Evolutionary conservation across 2,113 vertebrate species (phyloP), one percentile per base, ranked within the genome.

Genomic region (Rhabdomys dilectus): DNA sequence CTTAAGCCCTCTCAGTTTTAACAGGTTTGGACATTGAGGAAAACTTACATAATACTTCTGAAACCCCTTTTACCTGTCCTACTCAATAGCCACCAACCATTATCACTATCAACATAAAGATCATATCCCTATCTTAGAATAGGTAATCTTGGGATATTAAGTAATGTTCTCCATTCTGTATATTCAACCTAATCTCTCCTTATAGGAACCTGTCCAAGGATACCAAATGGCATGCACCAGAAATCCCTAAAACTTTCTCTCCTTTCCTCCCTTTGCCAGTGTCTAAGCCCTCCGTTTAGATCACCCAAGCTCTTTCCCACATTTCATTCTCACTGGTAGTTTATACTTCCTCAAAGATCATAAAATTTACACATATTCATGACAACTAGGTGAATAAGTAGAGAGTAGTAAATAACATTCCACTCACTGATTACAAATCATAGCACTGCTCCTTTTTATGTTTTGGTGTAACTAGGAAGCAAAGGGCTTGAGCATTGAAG

Each of bases 31-130:
- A 81, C 36, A 86, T 21, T 56, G 10, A 94, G 26, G 42, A 48
- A 84, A 93, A 95, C 64, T 56, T 42, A 84, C 7, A 96, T 60
- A 90, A 68, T 90, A 22, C 85, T 93, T 17, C 13, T 26, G 48
- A 80, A 91, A 60, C 11, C 2, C 3, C 24, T 7, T 8, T 75
- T 22, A 39, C 11, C 56, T n/a, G 9, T 34, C 16, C 19, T 58
- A 48, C 36, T 85, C 80, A 92, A 70, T 75, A 39, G 80, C 68
- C 58, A 29, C 88, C 0, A 93, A n/a, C 24, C 11, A 92, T 64
- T 76, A 48, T 58, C 45, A 13, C 24, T 51, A 91, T 42, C 21
- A 42, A 73, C 92, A 90, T 82, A 24, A 92, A 92, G 91, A 39
- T 3, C 21, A 88, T 88, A 60, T 68, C 76, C 39, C 39, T 45